Evolutionary conservation across 2,113 vertebrate genomes (phyloP).

Genomic region (Tylochromis polylepis): DNA sequence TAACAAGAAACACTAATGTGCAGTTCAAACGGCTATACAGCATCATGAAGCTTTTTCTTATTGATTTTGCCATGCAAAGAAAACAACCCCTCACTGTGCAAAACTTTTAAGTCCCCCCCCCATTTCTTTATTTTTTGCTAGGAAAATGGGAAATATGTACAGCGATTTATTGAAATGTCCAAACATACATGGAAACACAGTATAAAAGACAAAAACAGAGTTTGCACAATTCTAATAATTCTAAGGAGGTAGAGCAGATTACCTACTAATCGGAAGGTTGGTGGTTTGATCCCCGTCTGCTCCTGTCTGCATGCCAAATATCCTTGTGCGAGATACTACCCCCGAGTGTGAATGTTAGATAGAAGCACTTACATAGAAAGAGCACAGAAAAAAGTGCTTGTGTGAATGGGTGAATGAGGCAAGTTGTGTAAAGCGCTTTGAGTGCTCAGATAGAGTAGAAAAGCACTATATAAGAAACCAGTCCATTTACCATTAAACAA

Average conservation of each 20-base stretch:
- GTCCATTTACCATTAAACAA: neutral
- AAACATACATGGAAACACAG: neutral
- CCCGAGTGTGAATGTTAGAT: too few species aligned
- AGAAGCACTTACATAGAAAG: too few species aligned
- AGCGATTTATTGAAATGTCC: rapidly evolving
- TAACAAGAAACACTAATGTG: neutral
- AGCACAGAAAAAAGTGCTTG: too few species aligned
- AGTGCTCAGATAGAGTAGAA: too few species aligned
- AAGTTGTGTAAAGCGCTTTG: too few species aligned
- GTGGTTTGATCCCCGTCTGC: neutral
- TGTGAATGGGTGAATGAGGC: too few species aligned
- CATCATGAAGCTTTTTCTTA: neutral
- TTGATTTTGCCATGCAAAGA: neutral
- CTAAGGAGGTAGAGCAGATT: neutral
- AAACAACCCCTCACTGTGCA: neutral
- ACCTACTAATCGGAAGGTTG: neutral
- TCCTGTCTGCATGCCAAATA: neutral
- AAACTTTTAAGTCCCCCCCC: rapidly evolving
- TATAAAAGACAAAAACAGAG: neutral
- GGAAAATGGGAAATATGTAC: neutral
- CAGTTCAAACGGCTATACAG: neutral
- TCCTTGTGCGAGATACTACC: too few species aligned
- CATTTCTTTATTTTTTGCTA: neutral
- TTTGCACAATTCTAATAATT: neutral
- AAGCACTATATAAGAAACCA: too few species aligned